Base-by-base conservation (phyloP, 2,888 invertebrate species). In the Geophilus truncorum region DNA sequence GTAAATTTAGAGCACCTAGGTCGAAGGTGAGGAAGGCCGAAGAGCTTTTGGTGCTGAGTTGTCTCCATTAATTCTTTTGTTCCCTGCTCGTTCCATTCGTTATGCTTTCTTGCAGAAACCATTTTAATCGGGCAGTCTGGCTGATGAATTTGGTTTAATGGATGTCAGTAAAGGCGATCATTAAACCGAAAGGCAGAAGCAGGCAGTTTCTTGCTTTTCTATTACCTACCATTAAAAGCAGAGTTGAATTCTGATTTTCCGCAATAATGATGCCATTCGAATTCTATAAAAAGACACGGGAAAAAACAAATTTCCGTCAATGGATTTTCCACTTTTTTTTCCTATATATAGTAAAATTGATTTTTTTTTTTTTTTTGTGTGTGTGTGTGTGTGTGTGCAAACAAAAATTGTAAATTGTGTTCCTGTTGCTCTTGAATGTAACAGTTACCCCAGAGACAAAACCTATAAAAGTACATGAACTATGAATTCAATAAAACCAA, bases 21-120 rank as follows among this genome's bases (percentile, higher is more conserved):
- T 7, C 25, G 4, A 28, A 28, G 70, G 23, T 70, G 25, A 70
- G 15, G 25, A 70, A 28, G 70, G 10, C n/a, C 70, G 28, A 70
- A 70, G 28, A 70, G 25, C 70, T 23, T 70, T 25, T 70, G 70
- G 25, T 70, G 51, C 70, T 15, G 70, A 28, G 70, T 70, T 70
- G 70, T 70, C 70, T 70, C 70, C 70, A 70, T 70, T 70, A 70
- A 70, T 15, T 70, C 70, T 28, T 28, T 70, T 70, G 23, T 25
- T 70, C 70, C n/a, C 25, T 70, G 70, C 28, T 23, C 28, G 28
- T 28, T 51, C 70, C 70, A 70, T 70, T 70, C 70, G 70, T 28
- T 70, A 70, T 70, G 70, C 70, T 70, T 70, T 70, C 70, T 70
- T 70, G 70, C 28, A 70, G 70, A 70, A 62, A 25, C 70, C 70